Base-by-base conservation (phyloP, 2,113 vertebrate genomes). In the Menidia beryllina region DNA sequence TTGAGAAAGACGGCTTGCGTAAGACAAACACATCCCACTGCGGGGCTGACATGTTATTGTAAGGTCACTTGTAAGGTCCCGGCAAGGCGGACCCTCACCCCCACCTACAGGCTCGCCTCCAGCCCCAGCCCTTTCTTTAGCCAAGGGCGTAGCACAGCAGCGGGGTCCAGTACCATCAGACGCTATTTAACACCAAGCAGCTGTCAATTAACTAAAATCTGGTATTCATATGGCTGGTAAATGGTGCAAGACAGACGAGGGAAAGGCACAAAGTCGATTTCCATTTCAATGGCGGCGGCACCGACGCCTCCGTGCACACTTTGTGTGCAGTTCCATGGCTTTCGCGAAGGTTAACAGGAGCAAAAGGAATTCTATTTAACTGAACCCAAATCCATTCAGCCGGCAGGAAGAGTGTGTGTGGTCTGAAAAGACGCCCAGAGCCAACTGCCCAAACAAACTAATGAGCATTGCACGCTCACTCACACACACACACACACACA, bases 361-460 rank as follows among this genome's bases (percentile, higher is more conserved):
- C 72, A 78, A 80, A 84, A 70, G 80, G 82, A 87, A 88, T 89
- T 86, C 82, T 84, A 83, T 90, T 89, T 81, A 85, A 86, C 78
- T 34, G 39, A 82, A 63, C 84, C 73, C 70, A 74, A 87, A 83
- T 82, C 84, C 72, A 86, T 75, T 89, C 67, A 86, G 72, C 74
- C 77, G 53, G 70, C 81, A 88, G 85, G 84, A 89, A 83, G 82
- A 85, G 79, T 77, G 86, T 90, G 89, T 92, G 91, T 91, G 91
- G 91, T 91, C 90, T 87, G 77, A 88, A 88, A 85, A 78, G 86
- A 83, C 69, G 54, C 38, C 77, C 61, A 2, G 52, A 79, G 85
- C 79, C 79, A 86, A 90, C 79, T 85, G 85, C 65, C 86, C 82
- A 85, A 89, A 87, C 86, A 89, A 87, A 86, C 81, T 87, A 86